Conservation (phyloP, 2,113 vertebrate genomes). For the Hippocampus guttulatus region DNA sequence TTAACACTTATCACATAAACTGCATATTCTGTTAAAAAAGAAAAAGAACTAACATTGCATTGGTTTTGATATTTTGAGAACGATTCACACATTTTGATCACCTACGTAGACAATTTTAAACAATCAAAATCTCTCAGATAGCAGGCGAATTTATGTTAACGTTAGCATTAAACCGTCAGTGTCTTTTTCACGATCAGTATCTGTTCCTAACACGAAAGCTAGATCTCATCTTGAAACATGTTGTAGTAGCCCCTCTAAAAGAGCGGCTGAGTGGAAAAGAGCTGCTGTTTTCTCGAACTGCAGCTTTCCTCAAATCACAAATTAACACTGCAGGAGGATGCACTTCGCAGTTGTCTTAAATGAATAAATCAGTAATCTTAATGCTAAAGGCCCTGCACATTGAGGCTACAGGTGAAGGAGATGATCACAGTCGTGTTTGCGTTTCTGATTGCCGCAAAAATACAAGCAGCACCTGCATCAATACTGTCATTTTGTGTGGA, state of each 20-base stretch:
- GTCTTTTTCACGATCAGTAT: too few relatives aligned
- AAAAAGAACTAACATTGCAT: not conserved
- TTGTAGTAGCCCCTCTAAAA: not conserved
- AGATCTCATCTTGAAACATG: not conserved
- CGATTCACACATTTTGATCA: not conserved
- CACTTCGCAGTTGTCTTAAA: not conserved
- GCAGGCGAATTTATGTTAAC: not conserved
- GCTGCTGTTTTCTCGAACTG: not conserved
- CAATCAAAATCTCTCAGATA: not conserved
- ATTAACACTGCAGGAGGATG: not conserved
- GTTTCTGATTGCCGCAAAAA: not conserved
- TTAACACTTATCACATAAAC: not conserved
- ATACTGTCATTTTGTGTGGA: slow-evolving; percentile 1
- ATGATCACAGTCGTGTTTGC: not conserved
- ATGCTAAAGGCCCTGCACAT: slow-evolving; percentile 35
- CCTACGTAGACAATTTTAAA: not conserved
- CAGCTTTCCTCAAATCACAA: slow-evolving; percentile 9
- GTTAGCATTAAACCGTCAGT: not conserved
- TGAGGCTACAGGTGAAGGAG: slow-evolving; percentile 53
- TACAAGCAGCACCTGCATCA: slow-evolving; percentile 10
- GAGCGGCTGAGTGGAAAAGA: not conserved
- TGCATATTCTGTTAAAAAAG: not conserved
- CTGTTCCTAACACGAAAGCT: not conserved
- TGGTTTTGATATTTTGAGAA: not conserved
- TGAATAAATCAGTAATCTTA: slow-evolving; percentile 9